Percentiles rank a stretch among this genome's conserved stretches.
Evolutionary conservation across 1,140 invertebrate species (phyloP).

Genomic region (Microplitis mediator): DNA sequence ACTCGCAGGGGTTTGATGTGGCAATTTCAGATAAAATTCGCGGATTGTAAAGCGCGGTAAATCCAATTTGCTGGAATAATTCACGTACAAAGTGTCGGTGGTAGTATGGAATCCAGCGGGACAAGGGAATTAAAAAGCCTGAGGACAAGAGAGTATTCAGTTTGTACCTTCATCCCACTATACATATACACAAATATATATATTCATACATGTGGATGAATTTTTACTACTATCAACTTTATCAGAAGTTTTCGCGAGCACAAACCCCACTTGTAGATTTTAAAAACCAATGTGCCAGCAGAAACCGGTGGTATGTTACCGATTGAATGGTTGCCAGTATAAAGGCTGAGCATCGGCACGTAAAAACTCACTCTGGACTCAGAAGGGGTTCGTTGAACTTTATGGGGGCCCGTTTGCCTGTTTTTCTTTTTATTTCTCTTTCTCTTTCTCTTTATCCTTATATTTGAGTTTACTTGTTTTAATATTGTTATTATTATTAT

Average conservation of each 20-base stretch:
- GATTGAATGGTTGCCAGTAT: conserved; percentile 12
- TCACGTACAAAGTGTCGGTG: background rate
- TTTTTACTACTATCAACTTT: background rate
- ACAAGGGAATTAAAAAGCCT: background rate
- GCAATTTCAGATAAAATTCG: background rate
- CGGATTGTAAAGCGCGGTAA: background rate
- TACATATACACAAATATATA: background rate
- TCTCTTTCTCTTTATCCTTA: background rate
- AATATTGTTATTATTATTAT: background rate
- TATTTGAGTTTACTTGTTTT: too few relatives aligned
- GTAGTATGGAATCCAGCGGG: background rate
- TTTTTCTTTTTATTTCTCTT: background rate
- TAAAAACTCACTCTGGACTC: conserved; percentile 12
- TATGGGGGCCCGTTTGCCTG: background rate
- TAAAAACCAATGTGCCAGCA: background rate
- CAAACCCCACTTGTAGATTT: background rate
- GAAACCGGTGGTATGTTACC: conserved; percentile 11
- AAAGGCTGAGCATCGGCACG: conserved; percentile 1
- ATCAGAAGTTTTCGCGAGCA: background rate
- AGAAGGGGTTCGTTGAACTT: conserved; percentile 46
- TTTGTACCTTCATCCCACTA: background rate
- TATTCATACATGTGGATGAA: background rate
- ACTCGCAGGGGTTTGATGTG: background rate
- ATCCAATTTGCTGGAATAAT: conserved; percentile 6
- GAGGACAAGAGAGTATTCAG: background rate